Conservation (phyloP, 2,888 invertebrate genomes). For the Habroteleia sp. region DNA sequence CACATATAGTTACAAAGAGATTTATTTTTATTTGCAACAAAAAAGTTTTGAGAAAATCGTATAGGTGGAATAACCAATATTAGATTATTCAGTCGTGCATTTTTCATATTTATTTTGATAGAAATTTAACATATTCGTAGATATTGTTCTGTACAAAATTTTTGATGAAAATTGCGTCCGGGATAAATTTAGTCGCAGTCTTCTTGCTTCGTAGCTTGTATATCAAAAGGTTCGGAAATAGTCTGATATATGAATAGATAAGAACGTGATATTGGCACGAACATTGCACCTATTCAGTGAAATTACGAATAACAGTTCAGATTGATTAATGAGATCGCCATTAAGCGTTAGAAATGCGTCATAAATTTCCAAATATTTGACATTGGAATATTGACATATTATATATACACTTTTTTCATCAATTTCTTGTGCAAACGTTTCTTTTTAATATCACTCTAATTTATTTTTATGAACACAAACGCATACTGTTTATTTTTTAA, state of each 20-base stretch:
- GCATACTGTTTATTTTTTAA: constrained; percentile 1
- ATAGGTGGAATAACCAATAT: not conserved
- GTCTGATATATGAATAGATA: constrained; percentile 58
- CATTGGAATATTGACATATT: constrained; percentile 53
- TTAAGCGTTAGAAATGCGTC: constrained; percentile 33
- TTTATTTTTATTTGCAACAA: too few relatives aligned
- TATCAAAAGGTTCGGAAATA: constrained; percentile 42
- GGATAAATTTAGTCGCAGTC: constrained; percentile 15
- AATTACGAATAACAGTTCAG: constrained; percentile 50
- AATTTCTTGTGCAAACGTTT: constrained; percentile 31
- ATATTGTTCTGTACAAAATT: constrained; percentile 12
- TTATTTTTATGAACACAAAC: too few relatives aligned
- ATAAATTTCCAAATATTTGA: constrained; percentile 54
- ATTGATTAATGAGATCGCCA: constrained; percentile 59
- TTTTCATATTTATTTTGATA: not conserved
- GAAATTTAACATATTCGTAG: constrained; percentile 3
- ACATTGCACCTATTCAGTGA: constrained; percentile 45
- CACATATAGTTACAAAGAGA: too few relatives aligned
- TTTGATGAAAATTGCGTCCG: constrained; percentile 4
- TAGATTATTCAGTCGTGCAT: not conserved
- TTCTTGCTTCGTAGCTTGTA: constrained; percentile 12
- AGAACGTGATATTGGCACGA: constrained; percentile 57
- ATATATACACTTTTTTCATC: constrained; percentile 19
- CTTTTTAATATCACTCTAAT: constrained; percentile 26
- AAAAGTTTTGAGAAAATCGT: too few relatives aligned